These are phyloP conservation scores for Petrolisthes manimaculis DNA, from an alignment of 2,888 invertebrate genomes.

Conservation along the genomic window DNA sequence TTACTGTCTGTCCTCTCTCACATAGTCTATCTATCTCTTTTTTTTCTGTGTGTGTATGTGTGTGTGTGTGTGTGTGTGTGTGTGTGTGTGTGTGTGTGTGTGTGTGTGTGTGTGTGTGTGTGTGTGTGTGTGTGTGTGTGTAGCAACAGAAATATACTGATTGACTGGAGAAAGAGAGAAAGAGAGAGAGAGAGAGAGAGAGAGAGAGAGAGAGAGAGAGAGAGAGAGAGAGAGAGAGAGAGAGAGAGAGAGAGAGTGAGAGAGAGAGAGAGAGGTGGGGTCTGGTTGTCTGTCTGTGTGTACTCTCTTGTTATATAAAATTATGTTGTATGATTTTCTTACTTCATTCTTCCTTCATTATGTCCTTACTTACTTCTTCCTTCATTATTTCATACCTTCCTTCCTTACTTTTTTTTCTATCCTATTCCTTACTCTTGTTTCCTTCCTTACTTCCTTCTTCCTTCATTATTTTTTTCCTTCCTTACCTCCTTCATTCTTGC, in stretches of 20 bases:
- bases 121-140: neutral
- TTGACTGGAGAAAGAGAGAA: neutral
- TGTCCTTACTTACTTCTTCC: no score
- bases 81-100: neutral
- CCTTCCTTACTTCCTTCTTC: neutral
- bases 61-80: slow-evolving; percentile 12
- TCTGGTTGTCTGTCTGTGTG: neutral
- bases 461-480: neutral
- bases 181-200: neutral
- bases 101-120: neutral
- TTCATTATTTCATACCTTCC: no score
- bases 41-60: neutral
- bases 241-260: neutral
- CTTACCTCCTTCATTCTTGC: neutral
- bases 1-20: neutral
- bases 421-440: neutral
- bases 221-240: neutral
- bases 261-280: neutral
- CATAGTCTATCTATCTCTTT: neutral
- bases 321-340: neutral
- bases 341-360: no score
- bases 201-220: neutral
- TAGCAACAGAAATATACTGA: neutral
- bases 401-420: neutral
- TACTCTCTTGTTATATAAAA: neutral